A percentile compares a stretch with the other conserved stretches of the same genome.
Conservation (phyloP, 2,888 invertebrate species). For the Nowickia ferox region DNA sequence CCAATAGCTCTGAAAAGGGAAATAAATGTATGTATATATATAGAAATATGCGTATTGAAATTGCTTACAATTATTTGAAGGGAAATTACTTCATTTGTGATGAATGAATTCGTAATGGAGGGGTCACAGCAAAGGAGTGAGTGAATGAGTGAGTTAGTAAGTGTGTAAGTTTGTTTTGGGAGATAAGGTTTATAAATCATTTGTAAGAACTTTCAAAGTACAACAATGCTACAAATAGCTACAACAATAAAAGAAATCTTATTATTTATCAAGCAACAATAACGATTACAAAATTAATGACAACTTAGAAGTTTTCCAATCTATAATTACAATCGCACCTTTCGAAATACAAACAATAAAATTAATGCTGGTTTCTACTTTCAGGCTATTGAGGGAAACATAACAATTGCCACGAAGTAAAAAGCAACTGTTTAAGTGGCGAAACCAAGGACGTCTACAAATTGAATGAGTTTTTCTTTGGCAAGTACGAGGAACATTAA, state of each 20-base stretch:
- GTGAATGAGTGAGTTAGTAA: not conserved
- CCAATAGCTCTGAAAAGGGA: conserved; percentile 5
- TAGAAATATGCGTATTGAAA: conserved; percentile 36
- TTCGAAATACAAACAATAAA: conserved; percentile 58
- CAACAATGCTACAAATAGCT: conserved; percentile 14
- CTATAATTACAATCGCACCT: conserved; percentile 79
- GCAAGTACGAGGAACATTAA: conserved; percentile 25
- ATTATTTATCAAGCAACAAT: conserved; percentile 51
- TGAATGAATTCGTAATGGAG: conserved; percentile 11
- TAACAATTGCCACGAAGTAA: not conserved
- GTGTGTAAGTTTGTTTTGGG: conserved; percentile 9
- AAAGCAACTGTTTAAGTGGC: not conserved
- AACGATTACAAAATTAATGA: conserved; percentile 78
- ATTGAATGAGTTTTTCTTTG: conserved; percentile 16
- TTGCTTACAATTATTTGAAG: conserved; percentile 63
- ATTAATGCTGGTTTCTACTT: conserved; percentile 59
- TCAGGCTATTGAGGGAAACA: not conserved
- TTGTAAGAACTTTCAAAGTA: conserved; percentile 54
- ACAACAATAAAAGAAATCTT: conserved; percentile 20
- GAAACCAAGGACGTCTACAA: conserved; percentile 6
- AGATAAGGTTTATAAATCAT: conserved; percentile 52
- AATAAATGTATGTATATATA: not conserved
- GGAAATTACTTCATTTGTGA: conserved; percentile 41
- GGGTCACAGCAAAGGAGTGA: not conserved
- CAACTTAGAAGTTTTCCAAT: conserved; percentile 79